A percentile compares a stretch with the other conserved stretches of the same genome.
These are phyloP conservation scores for Euura saliciscinereae DNA, from an alignment of 1,140 invertebrate genomes.

Conservation along the genomic window DNA sequence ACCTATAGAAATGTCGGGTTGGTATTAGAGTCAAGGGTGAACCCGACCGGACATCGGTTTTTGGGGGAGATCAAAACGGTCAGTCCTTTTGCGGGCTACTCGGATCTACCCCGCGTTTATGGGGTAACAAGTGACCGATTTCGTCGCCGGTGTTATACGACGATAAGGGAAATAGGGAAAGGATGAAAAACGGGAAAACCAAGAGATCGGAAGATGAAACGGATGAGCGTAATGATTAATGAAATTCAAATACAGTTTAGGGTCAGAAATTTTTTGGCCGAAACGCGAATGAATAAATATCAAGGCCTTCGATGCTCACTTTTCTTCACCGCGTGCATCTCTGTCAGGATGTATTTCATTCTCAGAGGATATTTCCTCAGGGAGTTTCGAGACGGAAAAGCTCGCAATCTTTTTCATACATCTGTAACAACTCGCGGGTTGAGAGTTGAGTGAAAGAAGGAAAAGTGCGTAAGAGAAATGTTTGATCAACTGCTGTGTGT, in stretches of 20 bases:
- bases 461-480: neutral
- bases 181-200: constrained; percentile 9
- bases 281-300: too few species aligned
- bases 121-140: constrained; percentile 53
- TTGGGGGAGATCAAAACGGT: constrained; percentile 40
- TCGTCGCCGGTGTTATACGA: constrained; percentile 35
- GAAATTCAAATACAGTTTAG: too few species aligned
- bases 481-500: neutral
- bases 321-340: too few species aligned
- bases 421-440: neutral
- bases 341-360: neutral
- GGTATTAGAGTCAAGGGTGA: constrained; percentile 48
- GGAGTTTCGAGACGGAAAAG: neutral
- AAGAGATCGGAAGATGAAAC: constrained; percentile 17
- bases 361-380: neutral
- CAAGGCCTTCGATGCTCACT: too few species aligned
- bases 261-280: too few species aligned
- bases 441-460: neutral
- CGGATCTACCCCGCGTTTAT: constrained; percentile 36
- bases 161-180: constrained; percentile 8
- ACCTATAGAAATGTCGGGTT: constrained; percentile 43
- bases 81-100: constrained; percentile 28
- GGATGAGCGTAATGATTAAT: neutral
- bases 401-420: neutral
- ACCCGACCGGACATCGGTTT: constrained; percentile 51